These are phyloP conservation scores for Engraulis encrasicolus DNA, from an alignment of 2,113 vertebrate genomes.

Conservation along the genomic window DNA sequence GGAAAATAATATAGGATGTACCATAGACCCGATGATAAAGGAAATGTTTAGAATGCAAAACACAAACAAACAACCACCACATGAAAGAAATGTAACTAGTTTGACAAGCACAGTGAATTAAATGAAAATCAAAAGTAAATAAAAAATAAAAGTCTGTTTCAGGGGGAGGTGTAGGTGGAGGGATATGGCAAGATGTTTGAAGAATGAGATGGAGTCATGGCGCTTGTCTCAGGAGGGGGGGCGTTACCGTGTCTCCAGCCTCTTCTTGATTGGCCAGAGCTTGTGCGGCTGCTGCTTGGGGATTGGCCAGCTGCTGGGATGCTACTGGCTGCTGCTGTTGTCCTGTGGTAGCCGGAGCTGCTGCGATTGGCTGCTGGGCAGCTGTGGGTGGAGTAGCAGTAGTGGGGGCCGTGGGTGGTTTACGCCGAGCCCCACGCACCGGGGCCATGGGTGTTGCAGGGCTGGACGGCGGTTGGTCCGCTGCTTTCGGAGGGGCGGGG, in stretches of 20 bases:
- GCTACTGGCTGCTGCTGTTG: slow-evolving; percentile 24
- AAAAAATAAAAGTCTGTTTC: neutral
- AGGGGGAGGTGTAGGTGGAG: neutral
- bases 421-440: slow-evolving; percentile 68
- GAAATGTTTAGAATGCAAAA: too few relatives aligned
- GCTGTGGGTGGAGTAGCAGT: slow-evolving; percentile 48
- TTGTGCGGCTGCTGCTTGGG: slow-evolving; percentile 43
- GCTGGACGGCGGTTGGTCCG: slow-evolving; percentile 65
- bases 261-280: slow-evolving; percentile 50
- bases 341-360: slow-evolving; percentile 51
- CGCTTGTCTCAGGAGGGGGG: neutral
- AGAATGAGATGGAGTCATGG: neutral
- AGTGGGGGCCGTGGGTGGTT: slow-evolving; percentile 44
- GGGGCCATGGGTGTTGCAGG: slow-evolving; percentile 75
- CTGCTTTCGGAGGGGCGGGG: slow-evolving; percentile 60
- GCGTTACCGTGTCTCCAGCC: slow-evolving; percentile 54
- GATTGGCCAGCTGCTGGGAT: slow-evolving; percentile 45
- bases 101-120: too few relatives aligned
- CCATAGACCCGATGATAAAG: too few relatives aligned
- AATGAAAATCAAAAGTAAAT: neutral
- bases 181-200: neutral
- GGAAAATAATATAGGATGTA: too few relatives aligned
- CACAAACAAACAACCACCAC: too few relatives aligned
- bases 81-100: too few relatives aligned
- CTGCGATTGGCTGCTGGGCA: slow-evolving; percentile 37